Base-by-base conservation (phyloP, 2,113 vertebrate species). In the Alaudala cheleensis region DNA sequence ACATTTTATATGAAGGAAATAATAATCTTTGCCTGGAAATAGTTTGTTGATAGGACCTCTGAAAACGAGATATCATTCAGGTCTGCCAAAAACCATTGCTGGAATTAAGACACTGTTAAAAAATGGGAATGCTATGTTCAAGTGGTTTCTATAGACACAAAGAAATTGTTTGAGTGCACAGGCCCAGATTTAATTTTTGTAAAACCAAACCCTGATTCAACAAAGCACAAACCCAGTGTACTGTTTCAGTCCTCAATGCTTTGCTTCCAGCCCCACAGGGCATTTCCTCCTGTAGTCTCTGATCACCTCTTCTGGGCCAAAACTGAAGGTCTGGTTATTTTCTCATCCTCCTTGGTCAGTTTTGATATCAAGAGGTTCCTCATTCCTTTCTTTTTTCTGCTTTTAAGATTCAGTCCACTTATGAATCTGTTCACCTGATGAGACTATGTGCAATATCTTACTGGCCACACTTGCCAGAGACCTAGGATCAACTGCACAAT, bases 301-400 rank as follows among this genome's bases (percentile, higher is more conserved):
- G 51, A 66, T 81, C 42, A 37, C 18, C 22, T 81, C 26, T 71
- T 64, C 49, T 14, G 57, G 66, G 66, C 57, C 74, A 93, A 76
- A 91, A 49, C 31, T 82, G 70, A 82, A 79, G 23, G 44, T 94
- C 87, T 95, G 61, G 49, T 91, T 90, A 79, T 90, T 89, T 90
- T 94, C 89, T 93, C 28, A 72, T 76, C 28, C 33, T 95, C 37
- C 20, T 90, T 69, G 14, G 26, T 79, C 66, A 72, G 15, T 88
- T 91, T 80, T 79, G 40, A 19, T 93, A 94, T 57, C 85, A 76
- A 49, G 33, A 71, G 16, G 12, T 66, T 88, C 37, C 26, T 77
- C 8, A 1, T 93, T 80, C 37, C 40, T 79, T 76, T 83, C 3
- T 69, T 71, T 86, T 65, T 76, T 53, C 50, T 44, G 13, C 28